A percentile compares a stretch with the other conserved stretches of the same genome.
These are phyloP conservation scores for Porites divaricata DNA, from an alignment of 92 coral and sea anemone species.

Conservation along the genomic window DNA sequence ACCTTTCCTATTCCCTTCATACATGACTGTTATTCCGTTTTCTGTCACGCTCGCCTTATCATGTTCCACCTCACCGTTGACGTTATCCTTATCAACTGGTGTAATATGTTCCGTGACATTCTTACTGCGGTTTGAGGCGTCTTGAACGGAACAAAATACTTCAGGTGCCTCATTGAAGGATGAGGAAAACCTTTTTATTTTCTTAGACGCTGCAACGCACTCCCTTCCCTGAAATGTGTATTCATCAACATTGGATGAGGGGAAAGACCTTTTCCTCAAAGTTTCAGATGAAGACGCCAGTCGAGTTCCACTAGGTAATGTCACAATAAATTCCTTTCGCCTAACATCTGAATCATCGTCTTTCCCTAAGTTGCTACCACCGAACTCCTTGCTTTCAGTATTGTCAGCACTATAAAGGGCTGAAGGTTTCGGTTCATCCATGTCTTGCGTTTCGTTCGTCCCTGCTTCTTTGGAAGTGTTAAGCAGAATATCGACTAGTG, in stretches of 20 bases:
- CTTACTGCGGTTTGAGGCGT: background rate
- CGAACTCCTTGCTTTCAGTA: too few relatives aligned
- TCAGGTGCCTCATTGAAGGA: background rate
- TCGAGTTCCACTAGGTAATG: constrained; percentile 1
- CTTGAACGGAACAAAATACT: background rate
- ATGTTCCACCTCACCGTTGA: background rate
- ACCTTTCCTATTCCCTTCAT: background rate
- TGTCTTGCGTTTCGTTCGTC: background rate
- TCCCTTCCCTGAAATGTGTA: background rate
- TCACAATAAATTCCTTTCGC: background rate
- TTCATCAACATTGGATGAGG: background rate
- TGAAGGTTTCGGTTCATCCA: background rate
- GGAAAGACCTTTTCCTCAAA: constrained; percentile 3
- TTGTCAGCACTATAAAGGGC: background rate
- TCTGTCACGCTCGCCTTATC: background rate
- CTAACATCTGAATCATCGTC: background rate
- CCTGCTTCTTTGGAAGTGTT: background rate
- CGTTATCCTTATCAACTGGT: background rate
- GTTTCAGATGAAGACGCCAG: constrained; percentile 2
- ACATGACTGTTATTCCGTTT: background rate
- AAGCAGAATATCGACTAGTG: background rate
- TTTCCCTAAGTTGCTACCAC: background rate
- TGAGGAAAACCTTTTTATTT: background rate
- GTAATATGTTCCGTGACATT: background rate
- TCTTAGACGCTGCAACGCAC: background rate